Percentiles rank a stretch among this genome's conserved stretches.
These are phyloP conservation scores for Monochamus saltuarius DNA, from an alignment of 1,140 invertebrate species.

Conservation along the genomic window DNA sequence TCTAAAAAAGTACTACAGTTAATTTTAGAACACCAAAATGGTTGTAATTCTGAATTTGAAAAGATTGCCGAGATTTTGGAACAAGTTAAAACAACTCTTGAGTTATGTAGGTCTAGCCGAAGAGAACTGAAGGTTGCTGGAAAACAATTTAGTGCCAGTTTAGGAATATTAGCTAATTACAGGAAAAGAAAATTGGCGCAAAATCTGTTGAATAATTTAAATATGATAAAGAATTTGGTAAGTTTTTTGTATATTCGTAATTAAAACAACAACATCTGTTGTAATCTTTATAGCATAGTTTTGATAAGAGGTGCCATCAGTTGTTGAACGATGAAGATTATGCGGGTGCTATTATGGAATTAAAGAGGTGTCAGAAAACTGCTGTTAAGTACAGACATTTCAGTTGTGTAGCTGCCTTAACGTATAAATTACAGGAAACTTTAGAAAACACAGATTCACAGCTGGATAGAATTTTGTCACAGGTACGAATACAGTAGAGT, in stretches of 20 bases:
- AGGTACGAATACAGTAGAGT: constrained; percentile 54
- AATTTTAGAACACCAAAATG: constrained; percentile 84
- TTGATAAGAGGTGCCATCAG: constrained; percentile 80
- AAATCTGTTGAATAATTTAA: constrained; percentile 74
- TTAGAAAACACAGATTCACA: constrained; percentile 90
- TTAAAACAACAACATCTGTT: not conserved
- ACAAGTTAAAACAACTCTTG: constrained; percentile 68
- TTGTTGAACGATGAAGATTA: constrained; percentile 83
- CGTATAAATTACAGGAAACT: constrained; percentile 86
- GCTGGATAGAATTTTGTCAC: constrained; percentile 82
- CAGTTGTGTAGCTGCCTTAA: constrained; percentile 81
- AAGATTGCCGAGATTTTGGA: constrained; percentile 77
- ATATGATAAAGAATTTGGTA: constrained; percentile 81
- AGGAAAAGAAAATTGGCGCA: constrained; percentile 79
- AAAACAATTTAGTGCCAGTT: constrained; percentile 79
- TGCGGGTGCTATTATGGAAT: constrained; percentile 82
- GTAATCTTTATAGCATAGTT: constrained; percentile 64
- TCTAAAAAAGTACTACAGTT: constrained; percentile 89
- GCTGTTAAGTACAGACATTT: constrained; percentile 81
- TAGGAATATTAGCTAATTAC: constrained; percentile 86
- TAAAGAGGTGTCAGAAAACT: constrained; percentile 84
- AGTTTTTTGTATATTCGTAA: constrained; percentile 30
- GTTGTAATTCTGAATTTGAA: constrained; percentile 81
- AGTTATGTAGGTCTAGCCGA: constrained; percentile 70
- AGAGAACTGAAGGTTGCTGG: constrained; percentile 71